Evolutionary conservation across 2,113 vertebrate genomes (phyloP).

Genomic region (Festucalex cinctus): DNA sequence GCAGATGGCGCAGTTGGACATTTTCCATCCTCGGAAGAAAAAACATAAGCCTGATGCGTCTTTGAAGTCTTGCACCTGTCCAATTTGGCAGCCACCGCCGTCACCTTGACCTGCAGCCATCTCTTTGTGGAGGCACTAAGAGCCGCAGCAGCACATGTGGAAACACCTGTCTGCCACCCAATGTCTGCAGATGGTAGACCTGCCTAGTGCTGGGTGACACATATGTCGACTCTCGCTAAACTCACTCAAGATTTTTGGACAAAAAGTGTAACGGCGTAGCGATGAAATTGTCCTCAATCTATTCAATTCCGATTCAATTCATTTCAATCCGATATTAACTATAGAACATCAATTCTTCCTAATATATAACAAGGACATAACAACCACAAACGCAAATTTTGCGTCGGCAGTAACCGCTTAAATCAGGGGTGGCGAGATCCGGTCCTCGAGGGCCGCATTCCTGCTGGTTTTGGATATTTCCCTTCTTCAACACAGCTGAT

Average conservation of each 20-base stretch:
- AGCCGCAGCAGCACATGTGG: constrained; percentile 4
- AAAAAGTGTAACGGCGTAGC: neutral
- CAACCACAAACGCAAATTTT: too few species aligned
- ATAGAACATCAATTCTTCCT: too few species aligned
- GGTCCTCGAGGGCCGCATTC: too few species aligned
- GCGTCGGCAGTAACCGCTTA: too few species aligned
- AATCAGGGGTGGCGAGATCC: too few species aligned
- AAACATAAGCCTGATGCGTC: constrained; percentile 6
- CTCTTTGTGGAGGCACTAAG: neutral
- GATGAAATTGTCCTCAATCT: too few species aligned
- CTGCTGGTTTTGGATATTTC: too few species aligned
- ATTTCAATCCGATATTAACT: too few species aligned
- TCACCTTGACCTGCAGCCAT: neutral
- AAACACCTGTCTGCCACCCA: neutral
- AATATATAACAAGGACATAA: too few species aligned
- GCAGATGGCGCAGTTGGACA: constrained; percentile 7
- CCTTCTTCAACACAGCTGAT: too few species aligned
- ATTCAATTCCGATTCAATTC: too few species aligned
- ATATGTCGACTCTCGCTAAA: neutral
- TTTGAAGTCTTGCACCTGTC: constrained; percentile 1
- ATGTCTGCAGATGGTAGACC: neutral
- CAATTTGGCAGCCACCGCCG: neutral
- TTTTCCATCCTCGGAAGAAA: constrained; percentile 1
- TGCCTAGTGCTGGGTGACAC: neutral
- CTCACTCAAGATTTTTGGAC: neutral